These are phyloP conservation scores for Lerista edwardsae DNA, from an alignment of 2,797 vertebrate genomes.

Conservation along the genomic window DNA sequence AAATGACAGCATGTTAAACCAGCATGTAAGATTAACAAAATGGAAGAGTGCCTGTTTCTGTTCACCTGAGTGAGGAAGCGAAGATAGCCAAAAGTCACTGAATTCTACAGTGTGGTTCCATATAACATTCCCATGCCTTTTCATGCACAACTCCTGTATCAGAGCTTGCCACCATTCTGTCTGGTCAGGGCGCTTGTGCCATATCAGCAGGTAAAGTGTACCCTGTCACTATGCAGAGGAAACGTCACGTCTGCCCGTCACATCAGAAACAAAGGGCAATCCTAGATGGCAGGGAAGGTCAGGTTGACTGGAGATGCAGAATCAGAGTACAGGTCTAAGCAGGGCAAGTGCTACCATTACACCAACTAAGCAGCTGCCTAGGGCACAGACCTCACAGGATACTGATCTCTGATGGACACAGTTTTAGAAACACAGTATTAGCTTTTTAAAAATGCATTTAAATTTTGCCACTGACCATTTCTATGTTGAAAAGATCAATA, in stretches of 20 bases:
- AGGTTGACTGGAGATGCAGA: background rate
- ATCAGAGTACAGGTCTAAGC: background rate
- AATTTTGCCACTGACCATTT: no score
- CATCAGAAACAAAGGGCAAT: background rate
- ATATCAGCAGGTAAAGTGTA: background rate
- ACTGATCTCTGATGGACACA: no score
- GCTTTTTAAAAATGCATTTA: no score
- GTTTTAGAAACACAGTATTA: no score
- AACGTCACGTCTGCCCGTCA: background rate
- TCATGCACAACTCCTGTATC: background rate
- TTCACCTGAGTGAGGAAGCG: no score
- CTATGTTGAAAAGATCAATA: no score
- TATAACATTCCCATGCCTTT: background rate
- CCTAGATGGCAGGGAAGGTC: background rate
- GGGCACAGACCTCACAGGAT: no score
- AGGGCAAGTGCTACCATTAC: background rate
- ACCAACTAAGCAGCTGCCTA: no score
- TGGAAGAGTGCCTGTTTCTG: background rate
- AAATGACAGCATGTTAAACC: background rate
- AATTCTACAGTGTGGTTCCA: background rate
- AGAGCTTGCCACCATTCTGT: background rate
- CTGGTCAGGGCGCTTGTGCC: background rate
- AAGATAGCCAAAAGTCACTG: no score
- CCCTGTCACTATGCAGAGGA: background rate
- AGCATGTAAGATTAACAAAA: background rate